phyloP scores from a whole-genome alignment of 2,888 invertebrate species.

The Chaetogeoica ovagalla region DNA sequence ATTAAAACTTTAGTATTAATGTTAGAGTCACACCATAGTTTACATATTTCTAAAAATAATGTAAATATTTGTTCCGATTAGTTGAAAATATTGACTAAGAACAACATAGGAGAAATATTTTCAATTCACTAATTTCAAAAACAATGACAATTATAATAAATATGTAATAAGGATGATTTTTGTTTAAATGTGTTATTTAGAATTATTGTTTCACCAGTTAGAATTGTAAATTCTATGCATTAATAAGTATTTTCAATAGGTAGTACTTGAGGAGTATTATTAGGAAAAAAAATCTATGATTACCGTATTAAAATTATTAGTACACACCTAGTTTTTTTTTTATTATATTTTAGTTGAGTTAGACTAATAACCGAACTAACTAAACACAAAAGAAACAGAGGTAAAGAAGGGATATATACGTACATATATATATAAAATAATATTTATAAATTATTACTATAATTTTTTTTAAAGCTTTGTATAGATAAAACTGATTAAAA shows the following conservation, averaged over 20 bases:
- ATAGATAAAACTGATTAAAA: slow-evolving; percentile 40
- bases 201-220: slow-evolving; percentile 25
- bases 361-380: slow-evolving; percentile 45
- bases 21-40: slow-evolving; percentile 47
- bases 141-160: slow-evolving; percentile 26
- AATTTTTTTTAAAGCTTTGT: slow-evolving; percentile 51
- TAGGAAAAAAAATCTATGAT: slow-evolving; percentile 42
- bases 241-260: slow-evolving; percentile 19
- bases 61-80: slow-evolving; percentile 34
- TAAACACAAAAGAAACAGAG: slow-evolving; percentile 51
- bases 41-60: slow-evolving; percentile 41
- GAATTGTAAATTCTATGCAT: slow-evolving; percentile 24
- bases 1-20: slow-evolving; percentile 45
- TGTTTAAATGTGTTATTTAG: slow-evolving; percentile 26
- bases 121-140: slow-evolving; percentile 7
- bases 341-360: slow-evolving; percentile 51
- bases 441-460: slow-evolving; percentile 48
- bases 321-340: slow-evolving; percentile 51
- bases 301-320: slow-evolving; percentile 50
- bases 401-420: slow-evolving; percentile 47
- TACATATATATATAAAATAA: slow-evolving; percentile 37
- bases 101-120: slow-evolving; percentile 31
- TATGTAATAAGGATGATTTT: slow-evolving; percentile 8
- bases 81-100: slow-evolving; percentile 34
- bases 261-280: slow-evolving; percentile 52